Conservation (phyloP, 2,113 vertebrate genomes). For the Podilymbus podiceps region DNA sequence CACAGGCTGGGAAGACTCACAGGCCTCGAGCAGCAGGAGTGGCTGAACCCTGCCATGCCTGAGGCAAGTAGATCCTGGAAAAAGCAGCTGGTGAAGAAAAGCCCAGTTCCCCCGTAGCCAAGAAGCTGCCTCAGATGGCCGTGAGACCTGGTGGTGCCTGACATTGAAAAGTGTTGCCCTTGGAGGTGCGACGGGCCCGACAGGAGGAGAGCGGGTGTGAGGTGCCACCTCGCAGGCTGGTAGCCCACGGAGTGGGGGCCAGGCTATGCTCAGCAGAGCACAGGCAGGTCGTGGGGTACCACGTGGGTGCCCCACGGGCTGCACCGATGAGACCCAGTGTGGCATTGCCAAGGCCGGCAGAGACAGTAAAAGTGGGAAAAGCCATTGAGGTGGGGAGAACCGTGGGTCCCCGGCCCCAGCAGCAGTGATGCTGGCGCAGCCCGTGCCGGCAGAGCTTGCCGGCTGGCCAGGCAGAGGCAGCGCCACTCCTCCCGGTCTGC, state of each 20-base stretch:
- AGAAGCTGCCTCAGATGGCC: background rate
- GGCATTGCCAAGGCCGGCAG: background rate
- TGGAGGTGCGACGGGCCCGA: fast-evolving
- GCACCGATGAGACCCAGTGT: fast-evolving
- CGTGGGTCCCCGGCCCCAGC: fast-evolving
- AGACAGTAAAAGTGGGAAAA: background rate
- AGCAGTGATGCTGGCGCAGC: background rate
- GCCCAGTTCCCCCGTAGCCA: background rate
- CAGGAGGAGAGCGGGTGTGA: fast-evolving
- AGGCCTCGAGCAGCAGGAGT: background rate
- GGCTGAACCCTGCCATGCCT: background rate
- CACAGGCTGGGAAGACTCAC: background rate
- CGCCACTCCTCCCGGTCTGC: background rate
- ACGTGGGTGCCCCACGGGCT: fast-evolving
- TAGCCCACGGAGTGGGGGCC: fast-evolving
- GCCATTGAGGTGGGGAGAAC: background rate
- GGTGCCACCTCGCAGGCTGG: too few species aligned
- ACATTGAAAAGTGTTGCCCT: background rate
- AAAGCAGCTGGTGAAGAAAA: background rate
- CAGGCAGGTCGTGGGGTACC: too few species aligned
- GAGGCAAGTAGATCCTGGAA: background rate
- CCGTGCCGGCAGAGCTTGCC: fast-evolving
- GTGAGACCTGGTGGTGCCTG: background rate
- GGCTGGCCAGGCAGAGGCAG: background rate
- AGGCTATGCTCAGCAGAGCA: fast-evolving